phyloP scores from a whole-genome alignment of 2,888 invertebrate genomes.

The Cheilosia scutellata region DNA sequence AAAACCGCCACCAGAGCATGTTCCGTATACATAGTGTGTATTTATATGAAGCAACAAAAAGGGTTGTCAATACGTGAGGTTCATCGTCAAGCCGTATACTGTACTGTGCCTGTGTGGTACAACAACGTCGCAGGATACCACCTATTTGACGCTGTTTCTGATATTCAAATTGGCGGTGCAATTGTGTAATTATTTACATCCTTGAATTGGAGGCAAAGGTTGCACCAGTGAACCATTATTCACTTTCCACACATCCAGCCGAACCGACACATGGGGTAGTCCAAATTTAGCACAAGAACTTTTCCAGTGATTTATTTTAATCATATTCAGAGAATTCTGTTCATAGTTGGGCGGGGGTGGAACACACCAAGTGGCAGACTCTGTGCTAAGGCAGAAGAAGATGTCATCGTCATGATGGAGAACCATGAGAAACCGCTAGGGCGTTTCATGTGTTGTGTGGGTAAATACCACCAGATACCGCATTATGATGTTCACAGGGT shows the following conservation, averaged over 20 bases:
- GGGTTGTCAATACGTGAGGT: constrained; percentile 65
- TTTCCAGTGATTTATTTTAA: constrained; percentile 69
- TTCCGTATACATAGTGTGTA: constrained; percentile 64
- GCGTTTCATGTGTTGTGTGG: constrained; percentile 65
- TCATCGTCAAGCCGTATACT: constrained; percentile 4
- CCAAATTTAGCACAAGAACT: constrained; percentile 39
- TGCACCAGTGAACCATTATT: constrained; percentile 8
- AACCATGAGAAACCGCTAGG: constrained; percentile 64
- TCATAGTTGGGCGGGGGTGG: neutral
- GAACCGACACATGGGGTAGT: neutral
- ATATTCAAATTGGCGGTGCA: constrained; percentile 31
- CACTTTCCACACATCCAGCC: constrained; percentile 2
- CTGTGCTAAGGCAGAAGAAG: constrained; percentile 14
- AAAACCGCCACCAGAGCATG: constrained; percentile 62
- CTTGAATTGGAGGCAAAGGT: constrained; percentile 35
- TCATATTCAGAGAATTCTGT: constrained; percentile 54
- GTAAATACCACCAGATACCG: constrained; percentile 71
- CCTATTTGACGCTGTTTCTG: constrained; percentile 24
- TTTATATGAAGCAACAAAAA: constrained; percentile 63
- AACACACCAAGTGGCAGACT: constrained; percentile 24
- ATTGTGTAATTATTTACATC: constrained; percentile 66
- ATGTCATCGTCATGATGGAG: constrained; percentile 52
- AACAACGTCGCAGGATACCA: neutral
- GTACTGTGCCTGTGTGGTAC: neutral
- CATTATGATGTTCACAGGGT: constrained; percentile 73